These are phyloP conservation scores for Pristionchus exspectatus DNA, from an alignment of 2,888 invertebrate genomes.

Conservation along the genomic window DNA sequence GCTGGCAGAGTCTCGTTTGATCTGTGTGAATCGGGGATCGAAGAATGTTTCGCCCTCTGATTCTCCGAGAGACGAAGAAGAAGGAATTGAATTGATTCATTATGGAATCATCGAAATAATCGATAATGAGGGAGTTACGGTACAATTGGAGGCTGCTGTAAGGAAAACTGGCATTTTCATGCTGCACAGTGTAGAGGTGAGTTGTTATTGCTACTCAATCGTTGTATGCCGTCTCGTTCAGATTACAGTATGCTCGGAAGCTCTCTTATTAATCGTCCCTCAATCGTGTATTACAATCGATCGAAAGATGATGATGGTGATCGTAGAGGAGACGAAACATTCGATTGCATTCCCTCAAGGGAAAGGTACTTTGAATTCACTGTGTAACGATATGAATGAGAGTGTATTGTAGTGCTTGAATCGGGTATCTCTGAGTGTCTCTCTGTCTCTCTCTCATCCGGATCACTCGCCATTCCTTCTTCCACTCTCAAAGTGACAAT, in stretches of 20 bases:
- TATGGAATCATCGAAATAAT: background rate
- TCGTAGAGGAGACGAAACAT: constrained; percentile 46
- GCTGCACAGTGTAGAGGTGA: constrained; percentile 37
- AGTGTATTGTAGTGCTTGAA: constrained; percentile 14
- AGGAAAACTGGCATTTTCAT: constrained; percentile 50
- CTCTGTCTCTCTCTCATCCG: constrained; percentile 26
- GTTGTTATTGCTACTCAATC: background rate
- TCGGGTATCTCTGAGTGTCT: constrained; percentile 25
- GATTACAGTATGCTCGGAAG: background rate
- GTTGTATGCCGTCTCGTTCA: background rate
- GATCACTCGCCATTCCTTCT: constrained; percentile 26
- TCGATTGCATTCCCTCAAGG: constrained; percentile 13
- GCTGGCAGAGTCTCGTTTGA: constrained; percentile 43
- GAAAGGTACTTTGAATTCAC: background rate
- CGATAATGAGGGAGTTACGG: background rate
- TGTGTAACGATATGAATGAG: background rate
- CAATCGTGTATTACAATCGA: constrained; percentile 1
- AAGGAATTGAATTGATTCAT: constrained; percentile 1
- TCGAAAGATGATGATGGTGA: constrained; percentile 9
- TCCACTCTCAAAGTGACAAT: constrained; percentile 18
- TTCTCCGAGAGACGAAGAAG: constrained; percentile 15
- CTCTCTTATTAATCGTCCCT: constrained; percentile 20
- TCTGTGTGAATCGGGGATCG: constrained; percentile 42
- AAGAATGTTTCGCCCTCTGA: constrained; percentile 8
- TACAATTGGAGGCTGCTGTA: background rate